Evolutionary conservation across 2,113 vertebrate species (phyloP).

Genomic region (Perca flavescens): DNA sequence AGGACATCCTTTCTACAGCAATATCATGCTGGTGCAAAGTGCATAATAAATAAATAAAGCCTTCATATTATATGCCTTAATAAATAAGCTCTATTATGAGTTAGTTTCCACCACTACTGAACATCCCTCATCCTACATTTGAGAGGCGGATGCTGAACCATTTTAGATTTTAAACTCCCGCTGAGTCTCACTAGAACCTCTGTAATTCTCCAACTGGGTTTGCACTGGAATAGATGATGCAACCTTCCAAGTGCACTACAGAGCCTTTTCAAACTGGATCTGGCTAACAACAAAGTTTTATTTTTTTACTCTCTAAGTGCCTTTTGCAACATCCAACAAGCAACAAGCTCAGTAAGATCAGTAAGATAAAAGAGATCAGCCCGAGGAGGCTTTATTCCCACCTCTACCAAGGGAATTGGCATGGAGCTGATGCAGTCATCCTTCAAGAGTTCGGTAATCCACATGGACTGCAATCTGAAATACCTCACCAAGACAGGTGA

Average conservation of each 20-base stretch:
- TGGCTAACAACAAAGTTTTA: neutral
- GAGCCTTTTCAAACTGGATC: neutral
- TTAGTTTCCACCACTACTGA: neutral
- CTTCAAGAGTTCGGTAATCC: neutral
- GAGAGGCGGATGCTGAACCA: constrained; percentile 4
- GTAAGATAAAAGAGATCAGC: neutral
- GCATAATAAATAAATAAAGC: too few relatives aligned
- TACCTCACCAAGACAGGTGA: neutral
- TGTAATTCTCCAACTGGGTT: neutral
- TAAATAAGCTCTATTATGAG: too few relatives aligned
- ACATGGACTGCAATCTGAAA: neutral
- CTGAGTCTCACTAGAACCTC: constrained; percentile 1
- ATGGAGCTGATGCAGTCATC: neutral
- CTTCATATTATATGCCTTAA: too few relatives aligned
- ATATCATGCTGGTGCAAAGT: neutral
- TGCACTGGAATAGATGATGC: neutral
- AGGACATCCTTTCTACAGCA: too few relatives aligned
- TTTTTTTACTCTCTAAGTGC: neutral
- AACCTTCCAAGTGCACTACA: neutral
- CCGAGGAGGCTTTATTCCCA: neutral
- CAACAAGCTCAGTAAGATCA: neutral
- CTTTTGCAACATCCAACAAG: neutral
- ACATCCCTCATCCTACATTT: neutral
- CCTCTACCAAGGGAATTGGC: neutral
- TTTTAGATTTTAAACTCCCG: neutral